Percentiles rank a stretch among this genome's conserved stretches.
phyloP scores from a whole-genome alignment of 1,140 invertebrate species.

The Pararge aegeria region DNA sequence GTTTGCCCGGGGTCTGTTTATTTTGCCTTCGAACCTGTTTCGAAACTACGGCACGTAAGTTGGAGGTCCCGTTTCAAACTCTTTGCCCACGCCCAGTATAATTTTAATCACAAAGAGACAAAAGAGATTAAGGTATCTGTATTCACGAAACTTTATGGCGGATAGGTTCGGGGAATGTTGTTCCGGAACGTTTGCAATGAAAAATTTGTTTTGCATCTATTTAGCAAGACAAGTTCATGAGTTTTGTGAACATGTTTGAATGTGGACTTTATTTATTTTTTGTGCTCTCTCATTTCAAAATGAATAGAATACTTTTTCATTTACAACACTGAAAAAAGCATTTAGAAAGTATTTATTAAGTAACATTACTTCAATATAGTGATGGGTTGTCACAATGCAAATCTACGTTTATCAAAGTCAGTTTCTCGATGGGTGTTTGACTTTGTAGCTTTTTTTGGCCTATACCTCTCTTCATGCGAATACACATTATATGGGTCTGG shows the following conservation, averaged over 20 bases:
- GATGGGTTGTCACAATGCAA: no score
- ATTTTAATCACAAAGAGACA: conserved; percentile 74
- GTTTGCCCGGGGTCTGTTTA: conserved; percentile 52
- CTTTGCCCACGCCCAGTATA: conserved; percentile 43
- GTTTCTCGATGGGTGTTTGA: no score
- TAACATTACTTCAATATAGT: no score
- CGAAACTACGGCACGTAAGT: conserved; percentile 57
- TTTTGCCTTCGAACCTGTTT: conserved; percentile 60
- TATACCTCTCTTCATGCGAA: no score
- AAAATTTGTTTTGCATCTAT: conserved; percentile 20
- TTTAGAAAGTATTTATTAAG: no score
- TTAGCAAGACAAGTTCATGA: conserved; percentile 11
- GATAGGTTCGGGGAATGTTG: conserved; percentile 25
- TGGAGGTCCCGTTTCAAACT: conserved; percentile 67
- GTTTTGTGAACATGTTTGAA: conserved; percentile 14
- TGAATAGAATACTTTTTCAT: background rate
- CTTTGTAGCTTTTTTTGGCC: no score
- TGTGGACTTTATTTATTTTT: background rate
- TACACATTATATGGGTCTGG: no score
- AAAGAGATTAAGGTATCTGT: conserved; percentile 57
- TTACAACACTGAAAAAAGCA: no score
- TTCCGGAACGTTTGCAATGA: conserved; percentile 20
- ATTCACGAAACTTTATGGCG: conserved; percentile 47
- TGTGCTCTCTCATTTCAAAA: background rate
- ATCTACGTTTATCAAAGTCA: no score